phyloP scores from a whole-genome alignment of 2,888 invertebrate genomes.

The Scaptomyza flava region DNA sequence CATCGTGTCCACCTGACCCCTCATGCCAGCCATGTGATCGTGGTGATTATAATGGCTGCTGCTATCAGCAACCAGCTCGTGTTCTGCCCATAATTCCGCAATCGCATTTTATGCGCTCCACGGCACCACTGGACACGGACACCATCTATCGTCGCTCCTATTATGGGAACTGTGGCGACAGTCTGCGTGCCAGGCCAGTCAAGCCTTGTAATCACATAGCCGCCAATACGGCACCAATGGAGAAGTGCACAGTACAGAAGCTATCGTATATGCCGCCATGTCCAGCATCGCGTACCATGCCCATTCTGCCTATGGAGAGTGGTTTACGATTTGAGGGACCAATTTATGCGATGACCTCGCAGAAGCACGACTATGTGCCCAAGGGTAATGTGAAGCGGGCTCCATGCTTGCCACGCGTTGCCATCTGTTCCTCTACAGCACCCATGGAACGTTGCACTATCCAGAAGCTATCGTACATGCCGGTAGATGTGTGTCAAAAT shows the following conservation, averaged over 20 bases:
- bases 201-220: slow-evolving; percentile 85
- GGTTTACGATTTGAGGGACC: slow-evolving; percentile 85
- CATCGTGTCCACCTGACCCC: slow-evolving; percentile 65
- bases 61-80: slow-evolving; percentile 83
- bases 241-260: slow-evolving; percentile 86
- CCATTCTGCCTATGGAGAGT: slow-evolving; percentile 80
- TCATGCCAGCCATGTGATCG: slow-evolving; percentile 71
- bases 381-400: slow-evolving; percentile 85
- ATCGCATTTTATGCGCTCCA: slow-evolving; percentile 85
- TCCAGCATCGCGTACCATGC: slow-evolving; percentile 62
- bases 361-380: slow-evolving; percentile 89
- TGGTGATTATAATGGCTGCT: slow-evolving; percentile 77
- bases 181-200: slow-evolving; percentile 83
- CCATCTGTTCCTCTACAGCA: slow-evolving; percentile 72
- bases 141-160: slow-evolving; percentile 89
- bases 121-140: slow-evolving; percentile 86
- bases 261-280: slow-evolving; percentile 82
- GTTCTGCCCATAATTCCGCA: slow-evolving; percentile 77
- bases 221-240: slow-evolving; percentile 85
- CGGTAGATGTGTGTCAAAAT: slow-evolving; percentile 79
- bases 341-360: slow-evolving; percentile 89
- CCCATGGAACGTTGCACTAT: slow-evolving; percentile 82
- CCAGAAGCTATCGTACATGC: slow-evolving; percentile 82
- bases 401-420: slow-evolving; percentile 66
- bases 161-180: slow-evolving; percentile 85